These are phyloP conservation scores for Pavo muticus DNA, from an alignment of 2,113 vertebrate species.

Conservation along the genomic window DNA sequence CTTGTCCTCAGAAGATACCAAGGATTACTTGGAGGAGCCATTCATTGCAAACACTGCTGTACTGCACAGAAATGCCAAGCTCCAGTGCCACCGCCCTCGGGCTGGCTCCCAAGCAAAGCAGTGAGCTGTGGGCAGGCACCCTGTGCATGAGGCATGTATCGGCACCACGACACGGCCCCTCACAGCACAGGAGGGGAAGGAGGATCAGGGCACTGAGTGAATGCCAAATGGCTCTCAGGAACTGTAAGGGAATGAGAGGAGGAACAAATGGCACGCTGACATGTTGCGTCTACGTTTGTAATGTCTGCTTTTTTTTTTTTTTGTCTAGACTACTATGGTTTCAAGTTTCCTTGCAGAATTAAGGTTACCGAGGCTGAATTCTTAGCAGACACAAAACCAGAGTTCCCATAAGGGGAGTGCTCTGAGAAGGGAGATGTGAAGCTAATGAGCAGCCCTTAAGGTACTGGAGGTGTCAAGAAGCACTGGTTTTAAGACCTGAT, in stretches of 20 bases:
- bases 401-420: neutral
- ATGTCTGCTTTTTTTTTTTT: neutral
- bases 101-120: neutral
- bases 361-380: neutral
- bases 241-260: neutral
- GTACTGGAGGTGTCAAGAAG: neutral
- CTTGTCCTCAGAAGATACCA: neutral
- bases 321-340: neutral
- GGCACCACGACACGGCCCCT: neutral
- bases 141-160: neutral
- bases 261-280: neutral
- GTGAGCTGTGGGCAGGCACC: accelerated
- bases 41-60: neutral
- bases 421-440: neutral
- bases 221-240: neutral
- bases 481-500: neutral
- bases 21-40: neutral
- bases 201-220: neutral
- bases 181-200: neutral
- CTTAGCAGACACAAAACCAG: neutral
- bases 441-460: neutral
- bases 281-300: neutral
- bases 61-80: neutral
- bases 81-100: neutral
- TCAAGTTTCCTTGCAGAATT: neutral